A percentile compares a stretch with the other conserved stretches of the same genome.
phyloP scores from a whole-genome alignment of 2,888 invertebrate genomes.

The Cheilosia vulpina region DNA sequence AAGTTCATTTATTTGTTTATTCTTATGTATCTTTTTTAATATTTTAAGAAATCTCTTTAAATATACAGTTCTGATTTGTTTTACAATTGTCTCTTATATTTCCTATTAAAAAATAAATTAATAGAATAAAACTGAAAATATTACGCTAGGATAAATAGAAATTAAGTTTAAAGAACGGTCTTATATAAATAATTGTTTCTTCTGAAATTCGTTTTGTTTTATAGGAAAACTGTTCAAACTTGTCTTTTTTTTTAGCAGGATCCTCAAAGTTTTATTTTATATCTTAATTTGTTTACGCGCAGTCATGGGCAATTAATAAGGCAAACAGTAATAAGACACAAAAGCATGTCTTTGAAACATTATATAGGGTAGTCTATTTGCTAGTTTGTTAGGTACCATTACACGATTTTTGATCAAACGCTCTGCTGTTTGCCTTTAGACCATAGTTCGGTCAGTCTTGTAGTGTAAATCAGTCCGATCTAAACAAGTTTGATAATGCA shows the following conservation, averaged over 20 bases:
- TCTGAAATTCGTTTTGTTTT: conserved; percentile 8
- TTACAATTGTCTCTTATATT: conserved; percentile 37
- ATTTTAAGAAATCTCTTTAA: conserved; percentile 56
- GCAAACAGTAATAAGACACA: not conserved
- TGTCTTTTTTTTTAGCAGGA: conserved; percentile 24
- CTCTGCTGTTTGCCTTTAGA: not conserved
- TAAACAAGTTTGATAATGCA: not conserved
- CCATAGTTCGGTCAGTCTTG: not conserved
- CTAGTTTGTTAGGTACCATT: not conserved
- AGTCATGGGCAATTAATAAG: conserved; percentile 2
- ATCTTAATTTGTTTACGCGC: conserved; percentile 18
- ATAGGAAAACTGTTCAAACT: conserved; percentile 27
- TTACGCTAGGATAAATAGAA: conserved; percentile 44
- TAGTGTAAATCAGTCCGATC: conserved; percentile 21
- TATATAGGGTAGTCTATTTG: not conserved
- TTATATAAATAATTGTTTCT: conserved; percentile 20
- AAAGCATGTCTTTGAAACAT: not conserved
- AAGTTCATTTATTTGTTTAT: conserved; percentile 2
- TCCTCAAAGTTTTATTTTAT: conserved; percentile 23
- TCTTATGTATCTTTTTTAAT: conserved; percentile 15
- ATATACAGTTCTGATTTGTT: conserved; percentile 66
- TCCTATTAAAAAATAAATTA: conserved; percentile 41
- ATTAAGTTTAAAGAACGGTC: conserved; percentile 9
- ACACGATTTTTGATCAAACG: not conserved
- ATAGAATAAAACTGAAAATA: conserved; percentile 6